phyloP scores from a whole-genome alignment of 2,888 invertebrate genomes.

The Diogma glabrata region DNA sequence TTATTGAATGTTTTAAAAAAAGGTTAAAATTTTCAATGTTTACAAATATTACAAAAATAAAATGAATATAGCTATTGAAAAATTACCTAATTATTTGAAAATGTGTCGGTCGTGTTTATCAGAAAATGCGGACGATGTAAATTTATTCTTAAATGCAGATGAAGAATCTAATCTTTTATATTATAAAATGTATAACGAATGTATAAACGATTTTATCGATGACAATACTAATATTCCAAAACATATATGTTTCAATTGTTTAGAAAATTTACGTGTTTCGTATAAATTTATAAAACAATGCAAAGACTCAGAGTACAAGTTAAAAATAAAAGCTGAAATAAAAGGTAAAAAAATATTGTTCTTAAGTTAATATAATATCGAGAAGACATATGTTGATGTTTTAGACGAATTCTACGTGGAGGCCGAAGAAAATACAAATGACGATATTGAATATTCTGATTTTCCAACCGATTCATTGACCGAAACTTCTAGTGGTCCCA shows the following conservation, averaged over 20 bases:
- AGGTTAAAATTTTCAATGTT: no score
- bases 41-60: no score
- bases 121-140: not conserved
- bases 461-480: no score
- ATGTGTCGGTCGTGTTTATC: not conserved
- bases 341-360: not conserved
- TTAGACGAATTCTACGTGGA: not conserved
- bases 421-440: not conserved
- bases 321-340: not conserved
- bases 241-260: constrained; percentile 11
- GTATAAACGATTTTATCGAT: constrained; percentile 4
- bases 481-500: no score
- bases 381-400: not conserved
- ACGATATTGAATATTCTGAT: not conserved
- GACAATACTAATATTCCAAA: constrained; percentile 11
- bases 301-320: constrained; percentile 7
- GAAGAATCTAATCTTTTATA: not conserved
- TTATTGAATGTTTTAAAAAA: no score
- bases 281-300: constrained; percentile 10
- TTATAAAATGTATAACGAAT: not conserved
- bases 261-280: constrained; percentile 7
- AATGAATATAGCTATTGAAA: not conserved
- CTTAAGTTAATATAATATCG: not conserved
- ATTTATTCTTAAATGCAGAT: not conserved
- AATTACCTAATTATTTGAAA: not conserved